Evolutionary conservation across 2,888 invertebrate species (phyloP).

Genomic region (Mythimna loreyi): DNA sequence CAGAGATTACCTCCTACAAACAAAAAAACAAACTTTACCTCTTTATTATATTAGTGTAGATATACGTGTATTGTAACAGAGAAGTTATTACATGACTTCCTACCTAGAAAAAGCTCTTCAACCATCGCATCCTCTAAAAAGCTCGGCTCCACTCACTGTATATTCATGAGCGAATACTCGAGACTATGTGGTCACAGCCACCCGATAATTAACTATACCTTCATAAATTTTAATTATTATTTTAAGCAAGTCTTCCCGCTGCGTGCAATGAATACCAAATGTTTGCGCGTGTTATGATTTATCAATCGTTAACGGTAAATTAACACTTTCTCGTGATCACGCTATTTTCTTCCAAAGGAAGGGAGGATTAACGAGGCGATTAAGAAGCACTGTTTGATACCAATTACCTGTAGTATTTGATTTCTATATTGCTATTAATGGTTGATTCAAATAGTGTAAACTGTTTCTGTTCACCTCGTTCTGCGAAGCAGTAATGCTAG

Average conservation of each 20-base stretch:
- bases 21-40: no score
- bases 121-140: constrained; percentile 30
- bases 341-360: constrained; percentile 21
- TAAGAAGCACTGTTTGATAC: constrained; percentile 50
- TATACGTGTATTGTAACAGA: no score
- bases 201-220: constrained; percentile 47
- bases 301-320: constrained; percentile 41
- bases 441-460: neutral
- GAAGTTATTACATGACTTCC: no score
- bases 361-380: constrained; percentile 31
- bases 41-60: no score
- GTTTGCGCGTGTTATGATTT: constrained; percentile 54
- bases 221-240: constrained; percentile 62
- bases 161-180: constrained; percentile 59
- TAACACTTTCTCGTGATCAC: constrained; percentile 20
- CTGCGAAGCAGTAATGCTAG: no score
- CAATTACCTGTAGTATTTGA: constrained; percentile 36
- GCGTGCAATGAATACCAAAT: constrained; percentile 62
- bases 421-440: constrained; percentile 23
- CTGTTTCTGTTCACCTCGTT: neutral
- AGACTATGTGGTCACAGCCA: constrained; percentile 35
- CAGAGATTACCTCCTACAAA: no score
- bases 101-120: neutral
- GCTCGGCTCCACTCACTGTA: constrained; percentile 30
- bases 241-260: constrained; percentile 61